These are phyloP conservation scores for Carpatolechia fugitivella DNA, from an alignment of 2,888 invertebrate species.

Conservation along the genomic window DNA sequence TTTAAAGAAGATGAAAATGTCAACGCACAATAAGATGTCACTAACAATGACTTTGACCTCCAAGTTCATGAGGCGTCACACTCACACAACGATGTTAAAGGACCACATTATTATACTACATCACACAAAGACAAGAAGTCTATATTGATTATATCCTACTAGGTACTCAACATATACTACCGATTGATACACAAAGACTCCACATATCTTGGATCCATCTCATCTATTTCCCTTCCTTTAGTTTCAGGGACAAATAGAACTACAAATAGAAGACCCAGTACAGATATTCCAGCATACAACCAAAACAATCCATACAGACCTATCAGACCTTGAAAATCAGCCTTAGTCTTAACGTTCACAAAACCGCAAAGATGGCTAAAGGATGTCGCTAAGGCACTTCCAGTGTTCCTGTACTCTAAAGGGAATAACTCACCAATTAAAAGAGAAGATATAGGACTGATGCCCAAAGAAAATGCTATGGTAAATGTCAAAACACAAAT, in stretches of 20 bases:
- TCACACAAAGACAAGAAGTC: conserved; percentile 19
- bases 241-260: conserved; percentile 93
- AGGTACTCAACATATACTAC: conserved; percentile 43
- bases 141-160: conserved; percentile 24
- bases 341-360: conserved; percentile 89
- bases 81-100: background rate
- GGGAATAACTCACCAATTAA: conserved; percentile 86
- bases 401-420: conserved; percentile 84
- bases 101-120: conserved; percentile 1
- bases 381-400: conserved; percentile 85
- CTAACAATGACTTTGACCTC: background rate
- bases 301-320: conserved; percentile 91
- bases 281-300: conserved; percentile 90
- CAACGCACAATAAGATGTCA: background rate
- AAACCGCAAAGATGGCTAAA: conserved; percentile 93
- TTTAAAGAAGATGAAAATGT: background rate
- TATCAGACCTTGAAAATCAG: conserved; percentile 86
- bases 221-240: conserved; percentile 92
- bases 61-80: background rate
- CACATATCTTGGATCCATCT: conserved; percentile 87
- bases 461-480: conserved; percentile 89
- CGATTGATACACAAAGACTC: conserved; percentile 77
- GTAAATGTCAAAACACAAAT: conserved; percentile 90
- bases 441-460: conserved; percentile 86
- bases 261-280: conserved; percentile 89